Percentiles rank a stretch among this genome's conserved stretches.
These are phyloP conservation scores for Coelogynopora nodosa DNA, from an alignment of 2,888 invertebrate species.

Conservation along the genomic window DNA sequence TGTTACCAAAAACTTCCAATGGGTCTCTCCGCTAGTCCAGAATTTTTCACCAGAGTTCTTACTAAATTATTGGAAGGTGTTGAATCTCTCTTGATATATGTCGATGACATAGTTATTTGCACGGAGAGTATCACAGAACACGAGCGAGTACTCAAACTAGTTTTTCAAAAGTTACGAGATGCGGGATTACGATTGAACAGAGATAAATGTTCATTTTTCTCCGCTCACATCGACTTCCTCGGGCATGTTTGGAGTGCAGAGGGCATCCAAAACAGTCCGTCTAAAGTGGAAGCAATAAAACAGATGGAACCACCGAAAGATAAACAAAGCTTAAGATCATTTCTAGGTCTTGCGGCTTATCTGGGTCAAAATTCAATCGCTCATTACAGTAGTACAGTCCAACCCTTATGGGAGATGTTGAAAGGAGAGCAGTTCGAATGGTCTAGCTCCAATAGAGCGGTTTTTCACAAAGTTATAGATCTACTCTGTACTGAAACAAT, in stretches of 20 bases:
- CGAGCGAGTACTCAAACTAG: not conserved
- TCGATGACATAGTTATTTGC: not conserved
- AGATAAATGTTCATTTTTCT: not conserved
- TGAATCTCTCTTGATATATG: not conserved
- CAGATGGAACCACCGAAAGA: not conserved
- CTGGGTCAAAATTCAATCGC: not conserved
- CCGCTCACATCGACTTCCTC: not conserved
- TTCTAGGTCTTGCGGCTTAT: slow-evolving; percentile 7
- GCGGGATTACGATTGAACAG: slow-evolving; percentile 2
- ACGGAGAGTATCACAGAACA: not conserved
- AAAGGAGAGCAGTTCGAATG: not conserved
- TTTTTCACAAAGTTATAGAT: slow-evolving; percentile 1
- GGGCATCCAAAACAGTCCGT: not conserved
- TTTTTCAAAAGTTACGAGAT: not conserved
- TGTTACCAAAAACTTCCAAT: not conserved
- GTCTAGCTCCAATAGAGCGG: not conserved
- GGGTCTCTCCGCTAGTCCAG: not conserved
- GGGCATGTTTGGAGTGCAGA: not conserved
- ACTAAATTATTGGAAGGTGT: slow-evolving; percentile 4
- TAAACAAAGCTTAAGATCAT: slow-evolving; percentile 1
- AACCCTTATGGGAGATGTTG: not conserved
- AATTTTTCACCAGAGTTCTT: not conserved
- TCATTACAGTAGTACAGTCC: not conserved
- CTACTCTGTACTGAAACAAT: not conserved
- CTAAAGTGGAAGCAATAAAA: not conserved